phyloP scores from a whole-genome alignment of 1,140 invertebrate genomes.

The Proales similis region DNA sequence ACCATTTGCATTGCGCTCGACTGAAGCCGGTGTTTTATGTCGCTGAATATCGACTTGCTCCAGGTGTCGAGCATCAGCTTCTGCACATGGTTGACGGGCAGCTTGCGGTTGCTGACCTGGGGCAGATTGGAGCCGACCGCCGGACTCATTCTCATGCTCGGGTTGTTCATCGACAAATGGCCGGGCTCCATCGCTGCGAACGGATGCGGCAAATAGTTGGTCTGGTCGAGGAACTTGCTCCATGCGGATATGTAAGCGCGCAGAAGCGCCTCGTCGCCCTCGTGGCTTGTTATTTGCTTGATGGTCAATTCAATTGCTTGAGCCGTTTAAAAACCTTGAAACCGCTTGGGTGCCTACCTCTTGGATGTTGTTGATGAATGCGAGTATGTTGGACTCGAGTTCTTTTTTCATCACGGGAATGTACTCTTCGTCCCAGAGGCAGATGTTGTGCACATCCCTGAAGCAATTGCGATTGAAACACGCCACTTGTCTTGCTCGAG shows the following conservation, averaged over 20 bases:
- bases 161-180: constrained; percentile 1
- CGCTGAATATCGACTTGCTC: constrained; percentile 92
- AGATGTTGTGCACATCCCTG: constrained; percentile 76
- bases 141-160: constrained; percentile 56
- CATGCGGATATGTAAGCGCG: constrained; percentile 93
- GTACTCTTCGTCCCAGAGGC: constrained; percentile 91
- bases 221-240: constrained; percentile 94
- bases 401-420: constrained; percentile 75
- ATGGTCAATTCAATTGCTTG: constrained; percentile 40
- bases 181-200: constrained; percentile 87
- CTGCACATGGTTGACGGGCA: constrained; percentile 36
- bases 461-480: constrained; percentile 38
- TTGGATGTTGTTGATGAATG: constrained; percentile 88
- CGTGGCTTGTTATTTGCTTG: constrained; percentile 72
- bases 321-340: neutral
- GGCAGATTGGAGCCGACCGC: constrained; percentile 40
- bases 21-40: constrained; percentile 83
- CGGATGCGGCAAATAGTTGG: constrained; percentile 87
- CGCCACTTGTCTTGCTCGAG: neutral
- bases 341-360: constrained; percentile 53
- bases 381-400: constrained; percentile 81
- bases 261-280: constrained; percentile 85
- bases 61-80: constrained; percentile 94
- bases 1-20: constrained; percentile 95
- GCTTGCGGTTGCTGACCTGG: neutral